These are phyloP conservation scores for Hemibagrus wyckioides DNA, from an alignment of 2,113 vertebrate species.

Conservation along the genomic window DNA sequence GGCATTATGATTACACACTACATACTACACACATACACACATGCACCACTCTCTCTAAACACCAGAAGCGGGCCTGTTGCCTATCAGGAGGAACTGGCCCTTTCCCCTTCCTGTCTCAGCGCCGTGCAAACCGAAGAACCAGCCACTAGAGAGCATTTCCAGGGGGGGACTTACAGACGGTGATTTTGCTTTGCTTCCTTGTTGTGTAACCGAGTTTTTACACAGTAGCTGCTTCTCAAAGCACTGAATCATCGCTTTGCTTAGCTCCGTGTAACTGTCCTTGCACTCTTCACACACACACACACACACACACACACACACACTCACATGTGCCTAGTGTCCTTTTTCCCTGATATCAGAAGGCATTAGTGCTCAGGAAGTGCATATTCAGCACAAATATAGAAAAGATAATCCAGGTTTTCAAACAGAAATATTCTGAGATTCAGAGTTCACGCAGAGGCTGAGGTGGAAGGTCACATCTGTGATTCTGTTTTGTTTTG, in stretches of 20 bases:
- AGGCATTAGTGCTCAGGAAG: background rate
- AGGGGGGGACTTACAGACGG: background rate
- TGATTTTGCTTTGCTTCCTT: background rate
- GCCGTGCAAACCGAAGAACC: background rate
- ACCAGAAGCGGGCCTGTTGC: conserved; percentile 63
- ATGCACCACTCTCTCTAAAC: conserved; percentile 69
- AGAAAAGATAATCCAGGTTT: background rate
- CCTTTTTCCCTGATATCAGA: background rate
- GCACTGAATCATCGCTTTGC: background rate
- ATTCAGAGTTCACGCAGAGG: conserved; percentile 1
- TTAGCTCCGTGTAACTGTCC: background rate
- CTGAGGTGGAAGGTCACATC: background rate
- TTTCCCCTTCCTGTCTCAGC: conserved; percentile 82
- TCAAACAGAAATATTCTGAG: background rate
- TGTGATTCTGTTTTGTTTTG: background rate
- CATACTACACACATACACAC: conserved; percentile 29
- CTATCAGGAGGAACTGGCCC: conserved; percentile 86
- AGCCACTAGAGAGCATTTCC: conserved; percentile 21
- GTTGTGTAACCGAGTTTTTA: background rate
- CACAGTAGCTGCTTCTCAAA: background rate
- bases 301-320: background rate
- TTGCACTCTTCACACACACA: background rate
- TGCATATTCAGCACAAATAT: background rate
- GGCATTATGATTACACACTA: conserved; percentile 73
- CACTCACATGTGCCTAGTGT: background rate